phyloP scores from a whole-genome alignment of 2,888 invertebrate genomes.

The Cephus pygmeus region DNA sequence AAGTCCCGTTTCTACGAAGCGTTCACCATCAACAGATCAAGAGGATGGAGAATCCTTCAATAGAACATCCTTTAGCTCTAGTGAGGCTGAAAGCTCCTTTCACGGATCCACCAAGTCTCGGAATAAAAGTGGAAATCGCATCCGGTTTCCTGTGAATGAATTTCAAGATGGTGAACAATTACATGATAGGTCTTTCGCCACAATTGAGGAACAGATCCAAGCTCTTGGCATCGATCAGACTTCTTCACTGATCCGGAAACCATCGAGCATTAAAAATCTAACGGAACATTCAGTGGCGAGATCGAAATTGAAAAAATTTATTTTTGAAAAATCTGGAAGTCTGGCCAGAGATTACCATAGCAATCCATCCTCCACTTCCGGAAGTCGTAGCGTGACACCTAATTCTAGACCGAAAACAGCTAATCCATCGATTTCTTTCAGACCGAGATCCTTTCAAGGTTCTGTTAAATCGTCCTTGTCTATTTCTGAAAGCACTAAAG shows the following conservation, averaged over 20 bases:
- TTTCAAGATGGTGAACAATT: not conserved
- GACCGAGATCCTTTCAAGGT: not conserved
- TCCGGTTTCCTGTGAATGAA: not conserved
- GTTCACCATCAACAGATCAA: slow-evolving; percentile 24
- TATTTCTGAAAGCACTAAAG: not conserved
- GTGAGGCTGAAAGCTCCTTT: slow-evolving; percentile 36
- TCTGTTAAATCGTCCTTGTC: not conserved
- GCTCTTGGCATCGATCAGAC: not conserved
- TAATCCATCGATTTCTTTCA: slow-evolving; percentile 3
- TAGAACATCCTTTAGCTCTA: slow-evolving; percentile 36
- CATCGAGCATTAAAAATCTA: not conserved
- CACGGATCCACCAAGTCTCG: slow-evolving; percentile 33
- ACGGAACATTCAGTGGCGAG: not conserved
- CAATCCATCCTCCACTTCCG: slow-evolving; percentile 8
- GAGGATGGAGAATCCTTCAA: slow-evolving; percentile 28
- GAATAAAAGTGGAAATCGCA: slow-evolving; percentile 20
- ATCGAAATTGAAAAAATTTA: not conserved
- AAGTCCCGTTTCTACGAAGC: slow-evolving; percentile 6
- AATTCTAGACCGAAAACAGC: slow-evolving; percentile 14
- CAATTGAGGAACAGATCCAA: not conserved
- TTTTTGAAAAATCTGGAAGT: not conserved
- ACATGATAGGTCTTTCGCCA: not conserved
- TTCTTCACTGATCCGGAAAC: not conserved
- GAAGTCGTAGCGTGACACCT: slow-evolving; percentile 10
- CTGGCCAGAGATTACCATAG: not conserved